Evolutionary conservation across 2,888 invertebrate species (phyloP), one percentile per base, ranked within the genome.

Genomic region (Drosophila macrospina): DNA sequence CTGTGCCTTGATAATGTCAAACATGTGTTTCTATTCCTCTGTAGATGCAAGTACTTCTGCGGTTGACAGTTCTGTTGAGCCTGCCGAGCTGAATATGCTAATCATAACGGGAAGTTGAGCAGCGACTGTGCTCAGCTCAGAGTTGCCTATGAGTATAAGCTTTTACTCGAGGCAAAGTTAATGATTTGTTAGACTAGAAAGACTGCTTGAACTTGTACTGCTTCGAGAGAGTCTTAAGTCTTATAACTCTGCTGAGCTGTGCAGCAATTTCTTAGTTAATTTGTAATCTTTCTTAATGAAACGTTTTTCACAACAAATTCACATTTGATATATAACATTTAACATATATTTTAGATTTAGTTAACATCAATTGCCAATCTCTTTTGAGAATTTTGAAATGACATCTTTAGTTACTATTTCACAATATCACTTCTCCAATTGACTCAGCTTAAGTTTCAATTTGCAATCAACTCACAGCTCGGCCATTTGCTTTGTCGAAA

Each of bases 1-100:
- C 78, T 86, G 83, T 54, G 78, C 78, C 51, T 74, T 73, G 78
- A 83, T 83, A 80, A 83, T 86, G 83, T 83, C 83, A 83, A 83
- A 74, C 86, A 83, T 86, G 80, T 86, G 83, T 78, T n/a, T n/a
- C 80, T 66, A 62, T 69, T 61, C 66, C 56, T 39, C 47, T 8
- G 28, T 47, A 32, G 34, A 24, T 26, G 42, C 45, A 11, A 11
- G 50, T 32, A 56, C 57, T 66, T 69, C 72, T 60, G n/a, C 8
- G 13, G 10, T 15, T 45, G 32, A 20, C 24, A 16, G 32, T 54
- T 42, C 56, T 41, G 16, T 20, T 37, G 51, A 28, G 28, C 13
- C 41, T 44, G 60, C 42, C 62, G 45, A 50, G 42, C 30, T 26
- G 26, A 64, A 64, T 82, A 76, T 66, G 82, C 51, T 59, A 74